These are phyloP conservation scores for Lanius collurio DNA, from an alignment of 2,113 vertebrate genomes.

Conservation along the genomic window DNA sequence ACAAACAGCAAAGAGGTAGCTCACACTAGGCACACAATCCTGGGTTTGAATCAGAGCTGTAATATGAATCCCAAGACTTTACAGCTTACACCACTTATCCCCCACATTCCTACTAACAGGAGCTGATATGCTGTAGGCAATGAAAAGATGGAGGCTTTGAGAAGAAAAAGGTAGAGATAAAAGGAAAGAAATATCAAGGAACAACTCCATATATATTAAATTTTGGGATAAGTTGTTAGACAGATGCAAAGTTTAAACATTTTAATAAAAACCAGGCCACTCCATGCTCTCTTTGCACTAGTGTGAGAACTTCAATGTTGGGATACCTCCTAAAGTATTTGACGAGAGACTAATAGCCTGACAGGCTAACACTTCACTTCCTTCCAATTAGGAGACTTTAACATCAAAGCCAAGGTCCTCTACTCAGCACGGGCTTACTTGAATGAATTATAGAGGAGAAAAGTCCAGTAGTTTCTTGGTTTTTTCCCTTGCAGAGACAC, in stretches of 20 bases:
- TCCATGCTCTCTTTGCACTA: slow-evolving; percentile 67
- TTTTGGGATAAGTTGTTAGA: slow-evolving; percentile 21
- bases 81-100: not conserved
- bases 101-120: not conserved
- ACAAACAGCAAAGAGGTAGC: not conserved
- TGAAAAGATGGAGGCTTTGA: not conserved
- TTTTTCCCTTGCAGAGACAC: slow-evolving; percentile 59
- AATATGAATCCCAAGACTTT: not conserved
- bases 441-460: slow-evolving; percentile 88
- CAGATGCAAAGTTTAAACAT: slow-evolving; percentile 74
- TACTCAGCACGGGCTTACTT: slow-evolving; percentile 81
- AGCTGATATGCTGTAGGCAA: not conserved
- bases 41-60: not conserved
- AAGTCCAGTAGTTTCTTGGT: slow-evolving; percentile 71
- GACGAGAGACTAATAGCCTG: slow-evolving; percentile 92
- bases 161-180: slow-evolving; percentile 11
- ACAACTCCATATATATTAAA: slow-evolving; percentile 50
- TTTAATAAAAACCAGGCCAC: slow-evolving; percentile 86
- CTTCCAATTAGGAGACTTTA: slow-evolving; percentile 95
- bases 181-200: slow-evolving; percentile 42
- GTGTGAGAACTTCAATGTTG: slow-evolving; percentile 84
- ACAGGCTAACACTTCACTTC: slow-evolving; percentile 96
- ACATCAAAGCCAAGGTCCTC: slow-evolving; percentile 89
- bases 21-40: not conserved
- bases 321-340: slow-evolving; percentile 89